Percentiles rank a stretch among this genome's conserved stretches.
phyloP scores from a whole-genome alignment of 2,113 vertebrate species.

The Eublepharis macularius region DNA sequence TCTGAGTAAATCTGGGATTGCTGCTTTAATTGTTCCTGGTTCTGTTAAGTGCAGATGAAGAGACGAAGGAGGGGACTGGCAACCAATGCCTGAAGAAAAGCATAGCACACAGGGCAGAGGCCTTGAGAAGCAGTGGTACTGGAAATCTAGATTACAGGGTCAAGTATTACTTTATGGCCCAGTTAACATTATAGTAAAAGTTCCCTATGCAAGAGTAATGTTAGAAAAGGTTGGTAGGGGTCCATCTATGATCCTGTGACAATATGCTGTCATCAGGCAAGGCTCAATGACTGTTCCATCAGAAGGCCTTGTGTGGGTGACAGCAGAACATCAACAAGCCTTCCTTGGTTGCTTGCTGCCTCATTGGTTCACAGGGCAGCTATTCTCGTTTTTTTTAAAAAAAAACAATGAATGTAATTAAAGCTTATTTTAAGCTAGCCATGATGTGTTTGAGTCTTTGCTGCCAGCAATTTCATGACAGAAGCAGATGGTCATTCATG shows the following conservation, averaged over 20 bases:
- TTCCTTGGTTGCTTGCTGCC: neutral
- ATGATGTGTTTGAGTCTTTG: neutral
- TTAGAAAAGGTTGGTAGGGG: neutral
- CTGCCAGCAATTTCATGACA: neutral
- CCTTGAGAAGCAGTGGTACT: neutral
- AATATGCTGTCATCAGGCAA: neutral
- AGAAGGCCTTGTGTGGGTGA: neutral
- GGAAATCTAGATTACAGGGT: neutral
- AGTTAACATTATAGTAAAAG: neutral
- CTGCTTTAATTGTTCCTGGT: neutral
- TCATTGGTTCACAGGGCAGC: neutral
- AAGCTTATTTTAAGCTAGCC: neutral
- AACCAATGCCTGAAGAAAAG: neutral
- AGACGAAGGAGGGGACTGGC: neutral
- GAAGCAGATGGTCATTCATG: neutral
- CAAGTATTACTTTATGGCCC: neutral
- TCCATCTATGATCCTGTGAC: neutral
- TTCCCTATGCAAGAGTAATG: neutral
- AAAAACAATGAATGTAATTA: neutral
- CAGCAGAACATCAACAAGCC: neutral
- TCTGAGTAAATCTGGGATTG: neutral
- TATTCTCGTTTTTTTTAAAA: neutral
- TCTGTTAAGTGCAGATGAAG: neutral
- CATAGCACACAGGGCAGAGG: neutral
- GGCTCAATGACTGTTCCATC: neutral